These are phyloP conservation scores for Ridgeia piscesae DNA, from an alignment of 1,140 invertebrate genomes.

Conservation along the genomic window DNA sequence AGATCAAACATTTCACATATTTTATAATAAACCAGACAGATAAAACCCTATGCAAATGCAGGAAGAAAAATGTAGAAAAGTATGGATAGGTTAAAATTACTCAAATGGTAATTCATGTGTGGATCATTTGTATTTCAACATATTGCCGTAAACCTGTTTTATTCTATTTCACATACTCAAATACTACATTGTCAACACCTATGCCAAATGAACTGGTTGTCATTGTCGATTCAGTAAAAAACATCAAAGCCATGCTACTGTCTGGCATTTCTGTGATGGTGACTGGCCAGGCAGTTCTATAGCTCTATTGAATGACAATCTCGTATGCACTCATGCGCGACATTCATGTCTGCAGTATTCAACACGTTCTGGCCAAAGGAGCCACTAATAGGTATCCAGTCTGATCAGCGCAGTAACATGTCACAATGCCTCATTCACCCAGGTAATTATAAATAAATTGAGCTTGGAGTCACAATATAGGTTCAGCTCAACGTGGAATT, in stretches of 20 bases:
- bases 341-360: background rate
- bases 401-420: background rate
- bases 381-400: background rate
- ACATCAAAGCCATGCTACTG: background rate
- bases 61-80: background rate
- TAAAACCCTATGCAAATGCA: too few species aligned
- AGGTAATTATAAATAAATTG: constrained; percentile 2
- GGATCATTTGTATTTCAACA: background rate
- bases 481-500: background rate
- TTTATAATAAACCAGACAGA: background rate
- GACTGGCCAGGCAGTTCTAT: background rate
- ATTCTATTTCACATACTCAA: background rate
- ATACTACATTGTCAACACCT: background rate
- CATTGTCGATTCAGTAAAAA: background rate
- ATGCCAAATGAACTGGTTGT: background rate
- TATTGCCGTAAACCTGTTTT: background rate
- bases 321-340: background rate
- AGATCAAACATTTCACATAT: background rate
- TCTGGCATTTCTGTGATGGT: background rate
- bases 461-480: background rate
- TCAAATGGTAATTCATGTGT: background rate
- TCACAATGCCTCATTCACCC: background rate
- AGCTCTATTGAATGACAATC: background rate
- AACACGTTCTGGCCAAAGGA: background rate
- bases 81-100: background rate